phyloP scores from a whole-genome alignment of 2,888 invertebrate genomes.

The Coecobrya sp. region DNA sequence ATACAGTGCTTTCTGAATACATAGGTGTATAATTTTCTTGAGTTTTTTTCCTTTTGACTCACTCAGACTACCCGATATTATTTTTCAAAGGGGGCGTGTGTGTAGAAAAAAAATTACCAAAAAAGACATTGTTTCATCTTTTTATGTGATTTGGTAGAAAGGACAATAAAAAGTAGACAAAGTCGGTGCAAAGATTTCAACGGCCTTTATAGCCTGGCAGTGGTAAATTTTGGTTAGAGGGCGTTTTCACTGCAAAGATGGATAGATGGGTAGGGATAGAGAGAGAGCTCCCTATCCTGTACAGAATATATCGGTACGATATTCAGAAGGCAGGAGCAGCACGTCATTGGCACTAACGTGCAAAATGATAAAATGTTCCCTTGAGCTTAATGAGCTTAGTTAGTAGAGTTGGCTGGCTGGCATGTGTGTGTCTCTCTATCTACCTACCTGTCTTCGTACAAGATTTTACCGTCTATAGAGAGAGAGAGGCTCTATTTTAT shows the following conservation, averaged over 20 bases:
- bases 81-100: slow-evolving; percentile 29
- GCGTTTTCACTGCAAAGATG: slow-evolving; percentile 63
- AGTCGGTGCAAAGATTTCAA: slow-evolving; percentile 36
- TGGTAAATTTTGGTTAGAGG: slow-evolving; percentile 58
- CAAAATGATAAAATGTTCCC: slow-evolving; percentile 73
- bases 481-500: slow-evolving; percentile 38
- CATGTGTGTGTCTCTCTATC: neutral
- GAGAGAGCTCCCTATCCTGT: slow-evolving; percentile 35
- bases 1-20: neutral
- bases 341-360: slow-evolving; percentile 62
- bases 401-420: slow-evolving; percentile 23
- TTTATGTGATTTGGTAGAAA: slow-evolving; percentile 14
- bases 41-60: slow-evolving; percentile 7
- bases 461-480: slow-evolving; percentile 47
- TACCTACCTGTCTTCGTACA: slow-evolving; percentile 38
- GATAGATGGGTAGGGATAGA: neutral
- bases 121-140: slow-evolving; percentile 52
- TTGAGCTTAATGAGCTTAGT: slow-evolving; percentile 77
- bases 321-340: slow-evolving; percentile 34
- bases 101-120: slow-evolving; percentile 14
- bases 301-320: slow-evolving; percentile 9
- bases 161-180: neutral
- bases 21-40: neutral
- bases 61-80: slow-evolving; percentile 42
- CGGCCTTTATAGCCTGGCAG: slow-evolving; percentile 31